Percentiles rank a stretch among this genome's conserved stretches.
Conservation (phyloP, 2,113 vertebrate species). For the Laterallus jamaicensis region DNA sequence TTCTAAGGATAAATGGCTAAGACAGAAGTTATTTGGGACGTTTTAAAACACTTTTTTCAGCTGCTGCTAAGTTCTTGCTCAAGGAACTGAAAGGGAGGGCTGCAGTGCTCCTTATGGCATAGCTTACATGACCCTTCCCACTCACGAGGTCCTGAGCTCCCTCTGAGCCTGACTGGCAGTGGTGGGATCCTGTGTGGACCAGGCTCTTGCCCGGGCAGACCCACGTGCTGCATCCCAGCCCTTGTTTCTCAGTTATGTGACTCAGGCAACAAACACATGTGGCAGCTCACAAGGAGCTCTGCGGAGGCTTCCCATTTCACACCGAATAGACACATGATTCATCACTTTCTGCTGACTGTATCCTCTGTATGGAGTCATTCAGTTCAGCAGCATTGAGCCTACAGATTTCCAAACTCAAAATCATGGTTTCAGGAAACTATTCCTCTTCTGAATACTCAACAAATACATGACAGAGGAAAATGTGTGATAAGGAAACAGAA, state of each 20-base stretch:
- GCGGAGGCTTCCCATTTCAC: neutral
- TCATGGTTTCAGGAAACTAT: neutral
- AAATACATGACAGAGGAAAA: neutral
- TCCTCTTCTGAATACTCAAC: neutral
- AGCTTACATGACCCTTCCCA: rapidly evolving
- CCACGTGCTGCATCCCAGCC: neutral
- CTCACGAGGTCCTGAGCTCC: neutral
- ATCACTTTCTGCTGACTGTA: neutral
- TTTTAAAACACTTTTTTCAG: neutral
- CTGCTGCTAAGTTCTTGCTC: rapidly evolving
- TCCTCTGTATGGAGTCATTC: neutral
- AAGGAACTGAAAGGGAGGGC: neutral
- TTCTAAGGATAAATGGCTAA: neutral
- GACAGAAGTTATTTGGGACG: neutral
- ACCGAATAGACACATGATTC: neutral
- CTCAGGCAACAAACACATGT: neutral
- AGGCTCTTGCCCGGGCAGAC: neutral
- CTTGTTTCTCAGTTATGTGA: neutral
- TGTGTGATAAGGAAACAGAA: neutral
- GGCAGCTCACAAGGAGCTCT: conserved; percentile 15
- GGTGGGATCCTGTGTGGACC: neutral
- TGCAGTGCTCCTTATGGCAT: neutral
- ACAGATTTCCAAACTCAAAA: neutral
- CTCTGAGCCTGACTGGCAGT: neutral
- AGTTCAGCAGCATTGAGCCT: neutral